A percentile compares a stretch with the other conserved stretches of the same genome.
Evolutionary conservation across 2,888 invertebrate genomes (phyloP).

Genomic region (Phrixothrix hirtus): DNA sequence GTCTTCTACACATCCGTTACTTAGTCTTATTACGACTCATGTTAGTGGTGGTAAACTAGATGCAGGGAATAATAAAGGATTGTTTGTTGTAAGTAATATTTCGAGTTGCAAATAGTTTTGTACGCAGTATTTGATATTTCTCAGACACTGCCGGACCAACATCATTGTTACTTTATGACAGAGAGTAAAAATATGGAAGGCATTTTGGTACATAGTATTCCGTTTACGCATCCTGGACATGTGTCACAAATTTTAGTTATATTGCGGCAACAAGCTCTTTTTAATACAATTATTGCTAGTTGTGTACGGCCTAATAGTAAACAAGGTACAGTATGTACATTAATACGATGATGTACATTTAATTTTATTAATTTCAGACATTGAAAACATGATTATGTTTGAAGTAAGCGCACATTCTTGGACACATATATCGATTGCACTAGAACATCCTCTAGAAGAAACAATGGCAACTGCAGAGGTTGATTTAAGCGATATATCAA

Average conservation of each 20-base stretch:
- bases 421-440: constrained; percentile 85
- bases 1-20: constrained; percentile 64
- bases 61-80: constrained; percentile 73
- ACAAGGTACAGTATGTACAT: constrained; percentile 63
- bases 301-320: constrained; percentile 83
- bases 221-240: constrained; percentile 92
- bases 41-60: constrained; percentile 75
- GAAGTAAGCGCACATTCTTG: constrained; percentile 90
- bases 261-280: constrained; percentile 87
- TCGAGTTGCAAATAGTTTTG: neutral
- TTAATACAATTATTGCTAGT: constrained; percentile 86
- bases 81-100: constrained; percentile 75
- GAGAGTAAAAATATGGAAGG: constrained; percentile 78
- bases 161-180: constrained; percentile 92
- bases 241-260: constrained; percentile 84
- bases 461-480: constrained; percentile 92
- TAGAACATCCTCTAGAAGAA: constrained; percentile 92
- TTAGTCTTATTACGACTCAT: constrained; percentile 78
- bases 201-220: constrained; percentile 76
- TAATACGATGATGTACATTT: constrained; percentile 1
- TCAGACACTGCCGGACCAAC: constrained; percentile 88
- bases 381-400: constrained; percentile 81
- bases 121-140: neutral
- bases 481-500: constrained; percentile 78
- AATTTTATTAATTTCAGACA: constrained; percentile 57